phyloP scores from a whole-genome alignment of 2,113 vertebrate species.

The Emydocephalus ijimae region DNA sequence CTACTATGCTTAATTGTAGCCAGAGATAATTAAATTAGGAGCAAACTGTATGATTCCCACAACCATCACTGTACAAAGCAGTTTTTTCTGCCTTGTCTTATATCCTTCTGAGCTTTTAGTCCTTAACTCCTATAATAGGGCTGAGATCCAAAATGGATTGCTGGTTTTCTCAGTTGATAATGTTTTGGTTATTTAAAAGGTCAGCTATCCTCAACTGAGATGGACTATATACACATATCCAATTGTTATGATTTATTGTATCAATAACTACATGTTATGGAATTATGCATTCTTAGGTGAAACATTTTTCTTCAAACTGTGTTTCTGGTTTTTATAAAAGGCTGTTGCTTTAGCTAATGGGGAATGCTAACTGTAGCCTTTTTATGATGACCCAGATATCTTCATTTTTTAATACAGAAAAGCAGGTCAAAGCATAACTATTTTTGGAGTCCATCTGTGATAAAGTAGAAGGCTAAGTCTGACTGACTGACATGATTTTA shows the following conservation, averaged over 20 bases:
- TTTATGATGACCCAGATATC: slow-evolving; percentile 9
- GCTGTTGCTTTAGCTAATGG: not conserved
- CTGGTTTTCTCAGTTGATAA: not conserved
- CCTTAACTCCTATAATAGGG: not conserved
- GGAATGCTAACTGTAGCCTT: not conserved
- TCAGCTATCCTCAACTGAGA: not conserved
- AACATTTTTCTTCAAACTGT: not conserved
- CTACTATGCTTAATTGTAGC: not conserved
- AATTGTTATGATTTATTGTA: not conserved
- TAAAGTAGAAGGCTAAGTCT: not conserved
- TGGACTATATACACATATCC: not conserved
- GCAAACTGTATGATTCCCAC: not conserved
- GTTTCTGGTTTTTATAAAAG: not conserved
- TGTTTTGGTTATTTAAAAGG: not conserved
- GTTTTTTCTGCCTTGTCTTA: not conserved
- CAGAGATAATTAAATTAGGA: not conserved
- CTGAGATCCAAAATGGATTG: not conserved
- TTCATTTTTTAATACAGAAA: slow-evolving; percentile 4
- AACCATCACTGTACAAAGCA: not conserved
- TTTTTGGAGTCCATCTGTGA: slow-evolving; percentile 7
- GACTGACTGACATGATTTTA: not conserved
- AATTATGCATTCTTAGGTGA: not conserved
- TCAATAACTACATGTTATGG: not conserved
- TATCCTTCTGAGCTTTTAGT: not conserved
- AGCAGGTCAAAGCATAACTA: slow-evolving; percentile 13